A percentile compares a stretch with the other conserved stretches of the same genome.
These are phyloP conservation scores for Cryptoblepharus egeriae DNA, from an alignment of 2,797 vertebrate genomes.

Conservation along the genomic window DNA sequence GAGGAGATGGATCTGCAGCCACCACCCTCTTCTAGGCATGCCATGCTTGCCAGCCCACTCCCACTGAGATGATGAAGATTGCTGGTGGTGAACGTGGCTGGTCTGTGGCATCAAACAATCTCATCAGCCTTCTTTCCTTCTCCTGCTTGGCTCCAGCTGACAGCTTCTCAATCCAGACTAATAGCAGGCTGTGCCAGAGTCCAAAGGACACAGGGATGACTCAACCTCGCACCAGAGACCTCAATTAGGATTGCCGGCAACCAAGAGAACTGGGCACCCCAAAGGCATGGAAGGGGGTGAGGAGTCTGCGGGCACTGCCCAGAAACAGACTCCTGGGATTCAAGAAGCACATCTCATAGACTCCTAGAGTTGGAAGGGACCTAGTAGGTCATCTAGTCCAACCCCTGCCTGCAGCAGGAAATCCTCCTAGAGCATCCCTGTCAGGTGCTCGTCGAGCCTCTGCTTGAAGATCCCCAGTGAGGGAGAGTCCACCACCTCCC, in stretches of 20 bases:
- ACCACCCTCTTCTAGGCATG: too few species aligned
- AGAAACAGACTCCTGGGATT: too few species aligned
- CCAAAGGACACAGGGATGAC: neutral
- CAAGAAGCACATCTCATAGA: too few species aligned
- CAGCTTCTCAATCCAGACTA: neutral
- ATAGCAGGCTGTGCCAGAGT: neutral
- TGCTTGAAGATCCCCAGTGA: too few species aligned
- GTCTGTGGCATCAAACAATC: neutral
- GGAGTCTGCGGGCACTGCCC: neutral
- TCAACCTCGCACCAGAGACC: neutral
- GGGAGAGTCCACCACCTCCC: too few species aligned
- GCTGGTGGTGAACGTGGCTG: neutral
- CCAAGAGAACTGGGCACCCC: neutral
- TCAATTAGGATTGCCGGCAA: neutral
- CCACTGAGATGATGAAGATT: neutral
- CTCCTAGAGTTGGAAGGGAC: too few species aligned
- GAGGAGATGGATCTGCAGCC: too few species aligned
- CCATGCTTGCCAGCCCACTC: neutral
- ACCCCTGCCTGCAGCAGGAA: too few species aligned
- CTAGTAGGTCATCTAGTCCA: too few species aligned
- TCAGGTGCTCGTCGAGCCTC: too few species aligned
- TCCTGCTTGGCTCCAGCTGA: neutral
- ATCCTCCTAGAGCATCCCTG: too few species aligned
- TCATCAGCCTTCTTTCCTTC: neutral
- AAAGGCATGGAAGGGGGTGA: neutral